Percentiles rank a stretch among this genome's conserved stretches.
phyloP scores from a whole-genome alignment of 2,888 invertebrate genomes.

The Drosophila prostipennis region DNA sequence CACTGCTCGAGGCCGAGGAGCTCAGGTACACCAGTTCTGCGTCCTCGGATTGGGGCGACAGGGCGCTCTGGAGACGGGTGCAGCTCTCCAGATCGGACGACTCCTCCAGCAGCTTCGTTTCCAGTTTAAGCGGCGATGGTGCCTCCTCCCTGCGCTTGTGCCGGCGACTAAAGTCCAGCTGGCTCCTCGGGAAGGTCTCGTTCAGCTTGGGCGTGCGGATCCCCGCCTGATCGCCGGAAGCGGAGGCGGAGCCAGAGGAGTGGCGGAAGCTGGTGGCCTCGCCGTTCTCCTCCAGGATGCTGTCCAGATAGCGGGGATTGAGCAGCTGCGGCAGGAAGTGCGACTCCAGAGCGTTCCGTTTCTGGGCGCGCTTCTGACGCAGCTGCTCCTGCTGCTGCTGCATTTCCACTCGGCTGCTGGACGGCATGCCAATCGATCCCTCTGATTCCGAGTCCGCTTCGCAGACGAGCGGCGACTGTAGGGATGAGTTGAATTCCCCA shows the following conservation, averaged over 20 bases:
- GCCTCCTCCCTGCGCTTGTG: constrained; percentile 82
- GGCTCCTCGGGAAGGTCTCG: constrained; percentile 83
- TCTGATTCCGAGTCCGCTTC: constrained; percentile 87
- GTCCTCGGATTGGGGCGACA: constrained; percentile 85
- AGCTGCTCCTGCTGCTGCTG: constrained; percentile 83
- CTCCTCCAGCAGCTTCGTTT: constrained; percentile 86
- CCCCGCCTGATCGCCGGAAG: constrained; percentile 44
- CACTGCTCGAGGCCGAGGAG: constrained; percentile 88
- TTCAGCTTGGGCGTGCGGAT: constrained; percentile 80
- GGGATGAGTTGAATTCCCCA: constrained; percentile 75
- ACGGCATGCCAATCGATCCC: constrained; percentile 49
- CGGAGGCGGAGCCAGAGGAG: constrained; percentile 56
- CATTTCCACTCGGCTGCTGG: constrained; percentile 64
- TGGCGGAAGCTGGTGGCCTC: constrained; percentile 83
- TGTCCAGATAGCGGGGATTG: constrained; percentile 89
- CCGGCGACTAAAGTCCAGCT: constrained; percentile 81
- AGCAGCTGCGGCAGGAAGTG: constrained; percentile 86
- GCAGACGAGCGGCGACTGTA: constrained; percentile 85
- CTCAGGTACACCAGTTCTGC: constrained; percentile 90
- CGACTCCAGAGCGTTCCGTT: constrained; percentile 86
- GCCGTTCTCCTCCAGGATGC: constrained; percentile 91
- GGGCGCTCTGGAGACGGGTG: constrained; percentile 85
- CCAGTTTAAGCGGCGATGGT: constrained; percentile 86
- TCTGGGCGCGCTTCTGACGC: constrained; percentile 85
- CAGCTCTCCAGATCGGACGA: constrained; percentile 86